These are phyloP conservation scores for Rousettus leschenaultii DNA, from an alignment of 2,113 vertebrate genomes.

Conservation along the genomic window DNA sequence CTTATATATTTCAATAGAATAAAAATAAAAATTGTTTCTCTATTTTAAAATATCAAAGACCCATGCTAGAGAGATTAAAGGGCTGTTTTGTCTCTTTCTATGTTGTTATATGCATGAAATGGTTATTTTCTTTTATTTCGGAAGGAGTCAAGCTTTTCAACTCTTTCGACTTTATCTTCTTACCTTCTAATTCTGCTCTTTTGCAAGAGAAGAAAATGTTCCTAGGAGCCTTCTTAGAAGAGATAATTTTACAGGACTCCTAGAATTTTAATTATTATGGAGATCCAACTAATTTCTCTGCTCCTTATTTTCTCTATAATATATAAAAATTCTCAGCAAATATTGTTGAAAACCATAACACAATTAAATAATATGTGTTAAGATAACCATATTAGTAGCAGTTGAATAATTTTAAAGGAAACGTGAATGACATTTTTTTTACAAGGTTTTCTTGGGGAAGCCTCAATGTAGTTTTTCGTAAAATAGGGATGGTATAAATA, in stretches of 20 bases:
- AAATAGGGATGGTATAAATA: neutral
- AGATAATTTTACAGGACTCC: conserved; percentile 67
- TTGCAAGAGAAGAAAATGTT: conserved; percentile 57
- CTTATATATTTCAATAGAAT: neutral
- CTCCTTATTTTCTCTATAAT: neutral
- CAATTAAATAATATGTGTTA: neutral
- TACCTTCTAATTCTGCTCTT: conserved; percentile 56
- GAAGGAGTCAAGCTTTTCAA: conserved; percentile 44
- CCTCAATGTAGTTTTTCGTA: neutral
- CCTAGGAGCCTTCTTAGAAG: conserved; percentile 60
- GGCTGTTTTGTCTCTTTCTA: conserved; percentile 19
- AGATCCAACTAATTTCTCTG: neutral
- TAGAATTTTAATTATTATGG: neutral
- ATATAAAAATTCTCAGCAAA: neutral
- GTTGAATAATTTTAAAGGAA: conserved; percentile 7
- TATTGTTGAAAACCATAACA: neutral
- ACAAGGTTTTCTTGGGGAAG: neutral
- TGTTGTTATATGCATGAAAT: neutral
- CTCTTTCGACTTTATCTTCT: conserved; percentile 52
- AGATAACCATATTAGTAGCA: neutral
- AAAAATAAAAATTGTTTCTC: conserved; percentile 38
- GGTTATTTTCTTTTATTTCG: conserved; percentile 51
- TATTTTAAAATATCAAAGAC: conserved; percentile 38
- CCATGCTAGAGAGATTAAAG: neutral
- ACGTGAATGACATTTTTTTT: neutral